Percentiles rank a stretch among this genome's conserved stretches.
Conservation (phyloP, 1,140 invertebrate genomes). For the Halesus radiatus region DNA sequence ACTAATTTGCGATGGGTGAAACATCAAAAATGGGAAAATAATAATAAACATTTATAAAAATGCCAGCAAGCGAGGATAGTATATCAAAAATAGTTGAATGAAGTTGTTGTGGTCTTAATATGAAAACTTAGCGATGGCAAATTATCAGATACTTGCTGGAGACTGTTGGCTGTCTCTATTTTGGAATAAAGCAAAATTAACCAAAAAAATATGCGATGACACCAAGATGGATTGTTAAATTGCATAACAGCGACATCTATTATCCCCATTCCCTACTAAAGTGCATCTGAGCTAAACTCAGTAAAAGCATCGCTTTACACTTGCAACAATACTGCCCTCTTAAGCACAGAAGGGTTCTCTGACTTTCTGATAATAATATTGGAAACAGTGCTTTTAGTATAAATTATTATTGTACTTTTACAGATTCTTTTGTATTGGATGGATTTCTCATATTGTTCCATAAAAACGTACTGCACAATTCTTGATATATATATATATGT, state of each 20-base stretch:
- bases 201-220: slow-evolving; percentile 55
- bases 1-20: slow-evolving; percentile 32
- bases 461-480: too few species aligned
- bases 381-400: too few species aligned
- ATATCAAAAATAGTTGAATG: too few species aligned
- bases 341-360: background rate
- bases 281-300: slow-evolving; percentile 55
- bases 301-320: slow-evolving; percentile 47
- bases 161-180: slow-evolving; percentile 24
- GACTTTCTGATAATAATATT: background rate
- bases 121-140: slow-evolving; percentile 29
- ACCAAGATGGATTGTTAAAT: slow-evolving; percentile 57
- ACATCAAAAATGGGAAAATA: slow-evolving; percentile 19
- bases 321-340: background rate
- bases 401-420: too few species aligned
- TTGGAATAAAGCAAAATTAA: slow-evolving; percentile 53
- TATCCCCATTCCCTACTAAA: slow-evolving; percentile 53
- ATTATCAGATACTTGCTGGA: slow-evolving; percentile 38
- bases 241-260: slow-evolving; percentile 57
- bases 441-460: too few species aligned
- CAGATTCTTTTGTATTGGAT: too few species aligned
- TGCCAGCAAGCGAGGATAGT: slow-evolving; percentile 7
- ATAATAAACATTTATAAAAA: slow-evolving; percentile 38
- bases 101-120: background rate
- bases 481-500: too few species aligned